These are phyloP conservation scores for Zele albiditarsus DNA, from an alignment of 2,888 invertebrate genomes.

Conservation along the genomic window DNA sequence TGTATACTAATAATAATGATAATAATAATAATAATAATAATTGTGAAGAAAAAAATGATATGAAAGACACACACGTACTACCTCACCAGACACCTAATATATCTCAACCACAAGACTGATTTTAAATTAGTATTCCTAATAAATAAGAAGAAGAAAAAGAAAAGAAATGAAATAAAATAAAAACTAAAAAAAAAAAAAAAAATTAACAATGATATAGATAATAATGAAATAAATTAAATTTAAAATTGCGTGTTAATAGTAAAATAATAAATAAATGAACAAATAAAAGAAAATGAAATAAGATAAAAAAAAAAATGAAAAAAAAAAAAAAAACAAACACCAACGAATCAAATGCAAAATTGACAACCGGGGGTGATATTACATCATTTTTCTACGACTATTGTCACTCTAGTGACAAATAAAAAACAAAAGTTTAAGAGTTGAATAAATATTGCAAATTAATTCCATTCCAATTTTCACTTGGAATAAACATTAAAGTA, in stretches of 20 bases:
- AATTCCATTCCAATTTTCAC: too few relatives aligned
- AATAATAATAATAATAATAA: neutral
- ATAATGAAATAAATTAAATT: constrained; percentile 22
- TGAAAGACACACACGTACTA: constrained; percentile 68
- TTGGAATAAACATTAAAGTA: too few relatives aligned
- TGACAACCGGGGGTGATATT: too few relatives aligned
- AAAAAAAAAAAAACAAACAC: neutral
- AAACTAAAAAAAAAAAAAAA: constrained; percentile 50
- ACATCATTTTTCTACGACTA: too few relatives aligned
- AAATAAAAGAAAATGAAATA: neutral
- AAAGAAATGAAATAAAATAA: constrained; percentile 47
- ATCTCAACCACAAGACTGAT: constrained; percentile 73
- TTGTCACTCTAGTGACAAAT: too few relatives aligned
- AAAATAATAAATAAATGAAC: neutral
- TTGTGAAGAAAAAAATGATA: constrained; percentile 40
- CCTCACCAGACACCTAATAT: constrained; percentile 72
- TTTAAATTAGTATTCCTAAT: constrained; percentile 72
- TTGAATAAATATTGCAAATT: too few relatives aligned
- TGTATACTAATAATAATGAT: neutral
- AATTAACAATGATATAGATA: constrained; percentile 42
- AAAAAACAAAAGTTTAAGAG: too few relatives aligned
- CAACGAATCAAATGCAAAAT: too few relatives aligned
- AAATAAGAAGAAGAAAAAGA: constrained; percentile 56
- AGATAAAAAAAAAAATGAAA: neutral
- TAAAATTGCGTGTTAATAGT: neutral